These are phyloP conservation scores for Heliconius charithonia DNA, from an alignment of 2,888 invertebrate species.

Conservation along the genomic window DNA sequence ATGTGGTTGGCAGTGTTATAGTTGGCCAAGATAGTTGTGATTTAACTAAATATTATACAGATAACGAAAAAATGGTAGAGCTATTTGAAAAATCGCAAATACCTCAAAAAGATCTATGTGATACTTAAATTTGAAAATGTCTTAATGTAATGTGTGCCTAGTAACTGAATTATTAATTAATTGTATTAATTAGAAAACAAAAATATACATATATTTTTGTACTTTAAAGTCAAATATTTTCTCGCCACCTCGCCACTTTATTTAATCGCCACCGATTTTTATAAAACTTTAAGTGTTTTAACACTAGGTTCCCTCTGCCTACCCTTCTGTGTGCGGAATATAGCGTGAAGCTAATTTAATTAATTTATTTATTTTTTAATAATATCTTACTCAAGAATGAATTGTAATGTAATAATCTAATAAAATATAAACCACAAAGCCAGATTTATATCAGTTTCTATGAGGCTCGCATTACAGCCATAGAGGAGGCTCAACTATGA, in stretches of 20 bases:
- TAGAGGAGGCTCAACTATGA: slow-evolving; percentile 34
- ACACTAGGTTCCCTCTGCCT: too few relatives aligned
- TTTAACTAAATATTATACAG: slow-evolving; percentile 64
- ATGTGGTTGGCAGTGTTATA: slow-evolving; percentile 59
- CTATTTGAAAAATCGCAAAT: slow-evolving; percentile 72
- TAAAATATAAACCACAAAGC: slow-evolving; percentile 28
- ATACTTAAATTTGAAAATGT: slow-evolving; percentile 32
- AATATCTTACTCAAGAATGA: not conserved
- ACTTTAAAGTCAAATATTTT: not conserved
- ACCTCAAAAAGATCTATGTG: slow-evolving; percentile 69
- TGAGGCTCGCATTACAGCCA: slow-evolving; percentile 28
- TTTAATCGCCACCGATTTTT: too few relatives aligned
- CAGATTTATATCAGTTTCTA: slow-evolving; percentile 31
- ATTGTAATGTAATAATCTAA: slow-evolving; percentile 23
- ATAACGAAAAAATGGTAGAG: slow-evolving; percentile 68
- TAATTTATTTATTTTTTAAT: too few relatives aligned
- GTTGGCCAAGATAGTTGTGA: slow-evolving; percentile 61
- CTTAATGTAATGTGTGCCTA: not conserved
- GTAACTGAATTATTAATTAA: slow-evolving; percentile 2
- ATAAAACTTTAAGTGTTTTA: too few relatives aligned
- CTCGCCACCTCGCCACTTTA: too few relatives aligned
- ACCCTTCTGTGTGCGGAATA: too few relatives aligned
- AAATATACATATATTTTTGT: not conserved
- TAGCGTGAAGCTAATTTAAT: too few relatives aligned
- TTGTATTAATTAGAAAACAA: not conserved